A percentile compares a stretch with the other conserved stretches of the same genome.
Evolutionary conservation across 2,888 invertebrate species (phyloP).

Genomic region (Mystacides longicornis): DNA sequence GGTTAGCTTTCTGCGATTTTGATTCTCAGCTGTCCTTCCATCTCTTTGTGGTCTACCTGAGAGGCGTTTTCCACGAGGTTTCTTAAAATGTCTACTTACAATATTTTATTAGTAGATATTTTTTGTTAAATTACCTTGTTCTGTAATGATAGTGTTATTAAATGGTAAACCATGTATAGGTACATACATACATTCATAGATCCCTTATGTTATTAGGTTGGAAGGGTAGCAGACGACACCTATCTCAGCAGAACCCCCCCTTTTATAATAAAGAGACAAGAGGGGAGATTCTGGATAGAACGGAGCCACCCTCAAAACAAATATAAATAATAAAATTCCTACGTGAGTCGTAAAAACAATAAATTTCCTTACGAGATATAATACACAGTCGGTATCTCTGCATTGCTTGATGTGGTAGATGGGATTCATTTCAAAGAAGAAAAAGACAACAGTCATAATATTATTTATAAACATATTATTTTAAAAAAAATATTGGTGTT

Average conservation of each 20-base stretch:
- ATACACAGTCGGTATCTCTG: slow-evolving; percentile 12
- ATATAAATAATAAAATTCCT: slow-evolving; percentile 28
- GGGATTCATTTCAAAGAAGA: slow-evolving; percentile 24
- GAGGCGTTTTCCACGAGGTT: too few relatives aligned
- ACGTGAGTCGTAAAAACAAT: slow-evolving; percentile 27
- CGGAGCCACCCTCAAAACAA: slow-evolving; percentile 24
- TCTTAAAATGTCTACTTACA: neutral
- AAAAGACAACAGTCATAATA: too few relatives aligned
- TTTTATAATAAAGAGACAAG: slow-evolving; percentile 7
- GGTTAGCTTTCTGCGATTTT: too few relatives aligned
- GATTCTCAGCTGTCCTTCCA: too few relatives aligned
- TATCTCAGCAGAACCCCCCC: slow-evolving; percentile 9
- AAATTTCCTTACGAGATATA: slow-evolving; percentile 27
- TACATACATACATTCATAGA: too few relatives aligned
- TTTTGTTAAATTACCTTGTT: neutral
- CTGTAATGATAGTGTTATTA: slow-evolving; percentile 5
- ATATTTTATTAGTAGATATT: neutral
- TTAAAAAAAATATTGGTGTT: too few relatives aligned
- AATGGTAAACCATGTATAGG: too few relatives aligned
- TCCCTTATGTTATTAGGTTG: slow-evolving; percentile 11
- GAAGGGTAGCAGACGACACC: slow-evolving; percentile 17
- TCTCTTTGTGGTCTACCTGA: too few relatives aligned
- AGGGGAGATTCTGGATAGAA: slow-evolving; percentile 4
- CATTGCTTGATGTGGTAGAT: slow-evolving; percentile 24
- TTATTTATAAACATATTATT: too few relatives aligned